Evolutionary conservation across 2,113 vertebrate genomes (phyloP).

Genomic region (Proterorhinus semilunaris): DNA sequence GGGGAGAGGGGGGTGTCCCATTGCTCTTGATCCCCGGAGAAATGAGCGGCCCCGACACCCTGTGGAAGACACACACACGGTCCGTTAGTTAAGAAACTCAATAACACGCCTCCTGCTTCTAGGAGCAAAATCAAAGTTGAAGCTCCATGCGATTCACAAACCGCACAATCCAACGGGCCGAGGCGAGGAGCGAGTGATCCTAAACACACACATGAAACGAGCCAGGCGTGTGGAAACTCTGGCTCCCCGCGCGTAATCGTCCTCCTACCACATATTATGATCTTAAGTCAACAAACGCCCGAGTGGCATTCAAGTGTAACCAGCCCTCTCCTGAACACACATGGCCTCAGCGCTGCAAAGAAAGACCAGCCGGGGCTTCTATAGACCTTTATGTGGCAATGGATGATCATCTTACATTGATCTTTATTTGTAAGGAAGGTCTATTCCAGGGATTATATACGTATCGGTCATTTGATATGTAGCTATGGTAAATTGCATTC

Average conservation of each 20-base stretch:
- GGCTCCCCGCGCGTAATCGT: slow-evolving; percentile 57
- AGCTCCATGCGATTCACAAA: slow-evolving; percentile 16
- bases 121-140: slow-evolving; percentile 39
- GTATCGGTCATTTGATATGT: slow-evolving; percentile 22
- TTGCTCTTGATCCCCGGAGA: slow-evolving; percentile 85
- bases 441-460: slow-evolving; percentile 37
- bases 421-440: slow-evolving; percentile 46
- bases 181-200: slow-evolving; percentile 39
- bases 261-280: slow-evolving; percentile 64
- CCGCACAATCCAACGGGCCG: slow-evolving; percentile 38
- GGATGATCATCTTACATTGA: slow-evolving; percentile 19
- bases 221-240: slow-evolving; percentile 60
- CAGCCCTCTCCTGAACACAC: slow-evolving; percentile 12
- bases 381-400: not conserved
- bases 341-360: slow-evolving; percentile 16
- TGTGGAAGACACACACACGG: slow-evolving; percentile 59
- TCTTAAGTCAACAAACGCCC: slow-evolving; percentile 60
- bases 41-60: slow-evolving; percentile 82
- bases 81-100: slow-evolving; percentile 6
- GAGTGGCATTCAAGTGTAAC: slow-evolving; percentile 50
- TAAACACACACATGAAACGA: slow-evolving; percentile 51
- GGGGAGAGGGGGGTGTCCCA: slow-evolving; percentile 79
- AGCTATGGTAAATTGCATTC: slow-evolving; percentile 31
- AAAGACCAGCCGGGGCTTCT: not conserved
- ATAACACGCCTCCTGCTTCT: slow-evolving; percentile 38